Conservation (phyloP, 1,140 invertebrate genomes). For the Rhyzopertha dominica region DNA sequence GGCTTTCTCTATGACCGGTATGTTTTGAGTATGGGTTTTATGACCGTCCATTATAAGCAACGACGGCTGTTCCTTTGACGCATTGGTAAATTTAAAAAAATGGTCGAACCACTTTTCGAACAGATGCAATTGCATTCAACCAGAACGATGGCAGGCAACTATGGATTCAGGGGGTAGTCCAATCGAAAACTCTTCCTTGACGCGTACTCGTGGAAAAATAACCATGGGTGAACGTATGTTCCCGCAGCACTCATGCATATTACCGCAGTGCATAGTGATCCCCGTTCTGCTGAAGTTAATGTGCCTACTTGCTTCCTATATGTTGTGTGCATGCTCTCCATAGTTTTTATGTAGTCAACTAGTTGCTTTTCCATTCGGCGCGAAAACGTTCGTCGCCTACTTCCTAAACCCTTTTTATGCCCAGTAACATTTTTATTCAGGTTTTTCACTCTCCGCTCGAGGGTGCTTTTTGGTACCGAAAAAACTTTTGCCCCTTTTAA, state of each 20-base stretch:
- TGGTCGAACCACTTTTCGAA: conserved; percentile 39
- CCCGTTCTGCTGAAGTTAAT: too few relatives aligned
- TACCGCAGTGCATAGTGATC: too few relatives aligned
- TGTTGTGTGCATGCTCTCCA: too few relatives aligned
- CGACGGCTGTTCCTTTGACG: conserved; percentile 29
- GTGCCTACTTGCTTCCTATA: too few relatives aligned
- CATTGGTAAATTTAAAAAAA: conserved; percentile 26
- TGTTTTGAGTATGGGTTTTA: conserved; percentile 32
- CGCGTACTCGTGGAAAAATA: conserved; percentile 29
- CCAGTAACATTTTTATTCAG: too few relatives aligned
- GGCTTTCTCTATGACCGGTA: conserved; percentile 27
- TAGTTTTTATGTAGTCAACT: too few relatives aligned
- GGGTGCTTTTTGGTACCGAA: too few relatives aligned
- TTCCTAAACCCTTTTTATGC: too few relatives aligned
- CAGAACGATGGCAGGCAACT: conserved; percentile 30
- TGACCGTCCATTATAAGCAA: conserved; percentile 38
- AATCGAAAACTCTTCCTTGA: conserved; percentile 26
- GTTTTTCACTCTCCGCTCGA: too few relatives aligned
- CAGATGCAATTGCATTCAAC: conserved; percentile 37
- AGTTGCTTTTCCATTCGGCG: too few relatives aligned
- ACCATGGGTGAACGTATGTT: conserved; percentile 26
- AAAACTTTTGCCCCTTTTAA: too few relatives aligned
- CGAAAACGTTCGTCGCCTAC: too few relatives aligned
- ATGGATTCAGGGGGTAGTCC: conserved; percentile 30
- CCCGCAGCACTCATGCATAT: conserved; percentile 21